Evolutionary conservation across 2,888 invertebrate species (phyloP).

Genomic region (Diploptera punctata): DNA sequence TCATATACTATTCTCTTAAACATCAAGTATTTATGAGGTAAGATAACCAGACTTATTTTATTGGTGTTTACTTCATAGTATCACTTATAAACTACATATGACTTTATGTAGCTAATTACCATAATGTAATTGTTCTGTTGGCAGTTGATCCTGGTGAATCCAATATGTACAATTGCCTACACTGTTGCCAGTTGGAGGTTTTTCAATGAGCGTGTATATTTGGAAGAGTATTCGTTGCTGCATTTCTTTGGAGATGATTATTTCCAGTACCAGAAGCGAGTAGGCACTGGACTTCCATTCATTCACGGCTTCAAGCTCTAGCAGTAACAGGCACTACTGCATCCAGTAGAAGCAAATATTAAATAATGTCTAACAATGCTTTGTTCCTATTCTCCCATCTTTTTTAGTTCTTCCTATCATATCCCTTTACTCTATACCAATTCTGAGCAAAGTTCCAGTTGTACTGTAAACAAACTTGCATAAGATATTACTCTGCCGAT

Average conservation of each 20-base stretch:
- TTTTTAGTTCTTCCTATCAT: too few species aligned
- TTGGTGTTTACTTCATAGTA: not conserved
- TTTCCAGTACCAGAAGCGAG: constrained; percentile 80
- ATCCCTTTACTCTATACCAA: too few species aligned
- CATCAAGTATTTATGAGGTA: not conserved
- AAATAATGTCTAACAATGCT: too few species aligned
- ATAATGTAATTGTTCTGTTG: constrained; percentile 47
- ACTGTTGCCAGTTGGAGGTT: constrained; percentile 88
- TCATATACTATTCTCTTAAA: not conserved
- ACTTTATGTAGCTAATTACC: too few species aligned
- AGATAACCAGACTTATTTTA: not conserved
- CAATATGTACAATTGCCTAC: constrained; percentile 84
- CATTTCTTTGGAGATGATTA: constrained; percentile 94
- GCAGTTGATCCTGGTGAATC: constrained; percentile 87
- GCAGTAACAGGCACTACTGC: not conserved
- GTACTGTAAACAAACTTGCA: too few species aligned
- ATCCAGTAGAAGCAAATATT: too few species aligned
- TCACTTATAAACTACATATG: too few species aligned
- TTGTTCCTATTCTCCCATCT: too few species aligned
- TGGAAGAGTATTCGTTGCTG: constrained; percentile 88
- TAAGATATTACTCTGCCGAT: too few species aligned
- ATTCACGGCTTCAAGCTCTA: constrained; percentile 74
- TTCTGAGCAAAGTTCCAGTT: too few species aligned
- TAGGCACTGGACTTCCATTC: constrained; percentile 87
- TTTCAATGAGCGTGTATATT: constrained; percentile 83